These are phyloP conservation scores for Lottia scabra DNA, from an alignment of 2,888 invertebrate species.

Conservation along the genomic window DNA sequence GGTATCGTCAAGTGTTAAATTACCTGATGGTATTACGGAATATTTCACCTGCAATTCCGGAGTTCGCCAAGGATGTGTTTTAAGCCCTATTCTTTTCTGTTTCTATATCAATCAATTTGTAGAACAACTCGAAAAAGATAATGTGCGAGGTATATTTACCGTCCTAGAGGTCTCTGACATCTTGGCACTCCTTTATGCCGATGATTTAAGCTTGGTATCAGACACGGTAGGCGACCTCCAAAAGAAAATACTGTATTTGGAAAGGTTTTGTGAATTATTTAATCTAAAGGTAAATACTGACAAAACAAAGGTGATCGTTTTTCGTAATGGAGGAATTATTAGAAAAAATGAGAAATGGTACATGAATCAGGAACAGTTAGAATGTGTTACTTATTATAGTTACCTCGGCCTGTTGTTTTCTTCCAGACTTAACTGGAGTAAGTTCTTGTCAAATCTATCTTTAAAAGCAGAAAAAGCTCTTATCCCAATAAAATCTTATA, in stretches of 20 bases:
- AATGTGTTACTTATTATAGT: neutral
- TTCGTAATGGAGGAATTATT: neutral
- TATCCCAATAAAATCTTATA: neutral
- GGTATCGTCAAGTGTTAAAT: too few species aligned
- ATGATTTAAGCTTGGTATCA: neutral
- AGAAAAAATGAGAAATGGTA: neutral
- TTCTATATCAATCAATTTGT: neutral
- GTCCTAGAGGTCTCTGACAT: neutral
- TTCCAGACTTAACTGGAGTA: neutral
- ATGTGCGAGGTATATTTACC: neutral
- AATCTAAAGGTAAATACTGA: neutral
- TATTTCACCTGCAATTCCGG: neutral
- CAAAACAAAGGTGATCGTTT: neutral
- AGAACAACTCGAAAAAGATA: neutral
- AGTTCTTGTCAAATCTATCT: neutral
- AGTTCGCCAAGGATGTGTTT: neutral
- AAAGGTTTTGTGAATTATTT: neutral
- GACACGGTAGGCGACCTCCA: neutral
- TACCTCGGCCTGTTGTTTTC: neutral
- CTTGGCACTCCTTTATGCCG: neutral
- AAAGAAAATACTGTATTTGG: neutral
- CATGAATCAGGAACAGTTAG: neutral
- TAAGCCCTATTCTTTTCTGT: neutral
- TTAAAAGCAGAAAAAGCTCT: neutral
- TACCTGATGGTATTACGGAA: neutral